Conservation (phyloP, 2,113 vertebrate species). For the Tonatia bakeri region DNA sequence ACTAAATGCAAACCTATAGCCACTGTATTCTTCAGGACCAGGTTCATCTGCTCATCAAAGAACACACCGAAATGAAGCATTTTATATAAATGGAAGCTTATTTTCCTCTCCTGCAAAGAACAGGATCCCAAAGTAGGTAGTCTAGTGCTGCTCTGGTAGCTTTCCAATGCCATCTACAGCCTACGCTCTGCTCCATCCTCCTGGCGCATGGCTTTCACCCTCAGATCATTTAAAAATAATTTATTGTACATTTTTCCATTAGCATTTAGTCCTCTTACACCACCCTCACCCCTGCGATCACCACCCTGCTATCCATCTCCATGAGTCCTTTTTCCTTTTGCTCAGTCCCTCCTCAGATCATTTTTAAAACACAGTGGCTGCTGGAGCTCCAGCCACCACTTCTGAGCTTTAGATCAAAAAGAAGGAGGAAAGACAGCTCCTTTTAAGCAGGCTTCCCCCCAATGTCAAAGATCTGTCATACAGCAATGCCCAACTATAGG, state of each 20-base stretch:
- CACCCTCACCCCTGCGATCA: too few relatives aligned
- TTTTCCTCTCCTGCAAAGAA: background rate
- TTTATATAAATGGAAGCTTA: background rate
- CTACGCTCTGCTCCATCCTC: background rate
- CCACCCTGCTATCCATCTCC: too few relatives aligned
- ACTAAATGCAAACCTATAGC: background rate
- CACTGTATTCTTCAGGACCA: background rate
- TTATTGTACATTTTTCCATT: too few relatives aligned
- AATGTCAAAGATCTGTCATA: background rate
- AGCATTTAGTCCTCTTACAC: too few relatives aligned
- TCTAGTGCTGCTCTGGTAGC: too few relatives aligned
- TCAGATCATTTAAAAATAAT: background rate
- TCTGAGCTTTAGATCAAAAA: background rate
- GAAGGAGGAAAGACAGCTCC: background rate
- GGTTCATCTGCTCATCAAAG: background rate
- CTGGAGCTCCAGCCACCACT: background rate
- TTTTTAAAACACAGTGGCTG: background rate
- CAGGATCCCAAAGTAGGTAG: background rate
- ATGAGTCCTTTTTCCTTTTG: too few relatives aligned
- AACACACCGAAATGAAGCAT: background rate
- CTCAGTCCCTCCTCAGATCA: background rate
- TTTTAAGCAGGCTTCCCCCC: background rate
- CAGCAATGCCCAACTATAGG: background rate
- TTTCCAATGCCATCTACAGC: background rate
- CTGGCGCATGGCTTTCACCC: background rate